Conservation (phyloP, 2,888 invertebrate genomes). For the Nemurella pictetii region DNA sequence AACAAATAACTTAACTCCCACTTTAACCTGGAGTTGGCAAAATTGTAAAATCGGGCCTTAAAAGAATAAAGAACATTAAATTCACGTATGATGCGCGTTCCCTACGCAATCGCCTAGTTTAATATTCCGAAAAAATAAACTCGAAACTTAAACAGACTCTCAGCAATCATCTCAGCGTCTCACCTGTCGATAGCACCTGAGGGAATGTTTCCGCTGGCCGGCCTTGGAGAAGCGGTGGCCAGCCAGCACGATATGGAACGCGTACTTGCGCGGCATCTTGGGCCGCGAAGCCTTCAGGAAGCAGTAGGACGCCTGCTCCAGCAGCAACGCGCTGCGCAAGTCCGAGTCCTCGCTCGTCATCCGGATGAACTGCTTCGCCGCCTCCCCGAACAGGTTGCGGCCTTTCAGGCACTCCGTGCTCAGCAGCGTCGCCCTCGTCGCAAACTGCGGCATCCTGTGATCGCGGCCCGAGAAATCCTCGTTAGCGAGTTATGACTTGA, state of each 20-base stretch:
- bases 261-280: slow-evolving; percentile 86
- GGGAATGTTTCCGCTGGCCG: slow-evolving; percentile 87
- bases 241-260: slow-evolving; percentile 94
- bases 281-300: slow-evolving; percentile 71
- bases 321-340: slow-evolving; percentile 85
- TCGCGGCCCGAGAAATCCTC: too few species aligned
- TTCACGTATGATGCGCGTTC: too few species aligned
- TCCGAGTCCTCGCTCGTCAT: slow-evolving; percentile 99
- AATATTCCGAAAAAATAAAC: too few species aligned
- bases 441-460: slow-evolving; percentile 83
- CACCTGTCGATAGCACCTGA: slow-evolving; percentile 90
- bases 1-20: too few species aligned
- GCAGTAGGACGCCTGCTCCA: slow-evolving; percentile 95
- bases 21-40: too few species aligned
- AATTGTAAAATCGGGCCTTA: too few species aligned
- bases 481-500: too few species aligned
- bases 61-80: too few species aligned
- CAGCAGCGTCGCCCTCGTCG: slow-evolving; percentile 87
- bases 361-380: slow-evolving; percentile 91
- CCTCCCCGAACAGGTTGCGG: slow-evolving; percentile 80
- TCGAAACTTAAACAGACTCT: too few species aligned
- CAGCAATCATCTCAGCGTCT: slow-evolving; percentile 63
- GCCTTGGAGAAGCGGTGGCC: slow-evolving; percentile 95
- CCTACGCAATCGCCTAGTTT: too few species aligned
- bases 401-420: slow-evolving; percentile 86